Conservation (phyloP, 2,113 vertebrate species). For the Oostethus manadensis region DNA sequence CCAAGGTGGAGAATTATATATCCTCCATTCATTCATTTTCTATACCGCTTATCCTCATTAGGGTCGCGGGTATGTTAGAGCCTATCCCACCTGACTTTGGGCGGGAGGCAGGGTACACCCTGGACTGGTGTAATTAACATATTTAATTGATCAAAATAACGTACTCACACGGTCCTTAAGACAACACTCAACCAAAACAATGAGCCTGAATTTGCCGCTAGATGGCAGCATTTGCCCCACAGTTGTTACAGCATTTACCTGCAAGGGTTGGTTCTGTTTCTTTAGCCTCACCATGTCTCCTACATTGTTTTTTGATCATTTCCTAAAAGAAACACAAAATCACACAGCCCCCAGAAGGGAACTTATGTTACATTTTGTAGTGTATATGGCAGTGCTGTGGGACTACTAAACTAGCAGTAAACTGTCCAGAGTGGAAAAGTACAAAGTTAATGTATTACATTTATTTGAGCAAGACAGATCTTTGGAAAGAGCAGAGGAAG, state of each 20-base stretch:
- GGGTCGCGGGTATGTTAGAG: too few species aligned
- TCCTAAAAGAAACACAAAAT: conserved; percentile 29
- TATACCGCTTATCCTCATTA: too few species aligned
- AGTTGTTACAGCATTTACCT: conserved; percentile 35
- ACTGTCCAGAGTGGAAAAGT: conserved; percentile 14
- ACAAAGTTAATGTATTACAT: conserved; percentile 13
- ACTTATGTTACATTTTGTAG: background rate
- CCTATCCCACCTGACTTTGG: too few species aligned
- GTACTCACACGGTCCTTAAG: background rate
- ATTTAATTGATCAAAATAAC: background rate
- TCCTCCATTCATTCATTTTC: too few species aligned
- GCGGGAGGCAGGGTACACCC: too few species aligned
- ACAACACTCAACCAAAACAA: background rate
- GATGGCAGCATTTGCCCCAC: conserved; percentile 43
- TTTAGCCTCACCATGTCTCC: background rate
- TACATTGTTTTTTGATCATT: conserved; percentile 33
- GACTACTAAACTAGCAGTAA: background rate
- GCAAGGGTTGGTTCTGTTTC: conserved; percentile 41
- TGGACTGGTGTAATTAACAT: too few species aligned
- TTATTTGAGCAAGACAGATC: too few species aligned
- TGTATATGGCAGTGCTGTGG: background rate
- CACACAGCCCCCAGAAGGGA: background rate
- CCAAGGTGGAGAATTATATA: too few species aligned
- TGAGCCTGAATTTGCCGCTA: conserved; percentile 16
- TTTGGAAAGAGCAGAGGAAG: conserved; percentile 28